Evolutionary conservation across 2,888 invertebrate species (phyloP), one percentile per base, ranked within the genome.

Genomic region (Troglohyphantes excavatus): DNA sequence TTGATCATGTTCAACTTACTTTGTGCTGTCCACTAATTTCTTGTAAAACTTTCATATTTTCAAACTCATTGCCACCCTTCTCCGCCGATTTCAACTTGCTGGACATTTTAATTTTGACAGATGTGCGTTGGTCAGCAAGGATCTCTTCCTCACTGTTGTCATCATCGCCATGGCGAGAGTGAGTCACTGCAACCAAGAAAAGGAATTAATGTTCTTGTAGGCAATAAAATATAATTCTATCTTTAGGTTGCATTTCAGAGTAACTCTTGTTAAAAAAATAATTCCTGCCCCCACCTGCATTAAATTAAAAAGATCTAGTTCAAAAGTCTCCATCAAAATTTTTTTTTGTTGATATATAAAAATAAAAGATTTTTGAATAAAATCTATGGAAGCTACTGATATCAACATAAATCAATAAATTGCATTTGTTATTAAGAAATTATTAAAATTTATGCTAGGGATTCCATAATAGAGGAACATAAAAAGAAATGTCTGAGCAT

Each of bases 21-120:
- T 96, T 95, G 93, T 98, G 98, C 86, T 96, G 97, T 0, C 96
- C 96, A 88, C 95, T 96, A 92, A 98, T 95, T 93, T 97, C 98
- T 92, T 95, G 95, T 0, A 99, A 97, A 92, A 98, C 97, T 93
- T 97, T 96, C 27, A 99, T 95, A 91, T 96, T 96, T 75, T 98
- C 97, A 94, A 99, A 99, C 94, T 99, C 99, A 93, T 97, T 98
- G 0, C 98, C 99, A 0, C 99, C 99, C 93, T 99, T 99, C 93
- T 99, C 98, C 87, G 97, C 84, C 6, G 89, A 89, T 67, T 72
- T 73, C 21, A 89, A 23, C 23, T 90, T 97, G 93, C 97, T 97
- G 0, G 98, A 97, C 0, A 98, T 98, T 94, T 99, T 98, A 82
- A 91, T 90, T 90, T 91, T 92, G 17, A 92, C 92, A 21, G 92